phyloP scores from a whole-genome alignment of 2,888 invertebrate genomes.

The Cryptus armator region DNA sequence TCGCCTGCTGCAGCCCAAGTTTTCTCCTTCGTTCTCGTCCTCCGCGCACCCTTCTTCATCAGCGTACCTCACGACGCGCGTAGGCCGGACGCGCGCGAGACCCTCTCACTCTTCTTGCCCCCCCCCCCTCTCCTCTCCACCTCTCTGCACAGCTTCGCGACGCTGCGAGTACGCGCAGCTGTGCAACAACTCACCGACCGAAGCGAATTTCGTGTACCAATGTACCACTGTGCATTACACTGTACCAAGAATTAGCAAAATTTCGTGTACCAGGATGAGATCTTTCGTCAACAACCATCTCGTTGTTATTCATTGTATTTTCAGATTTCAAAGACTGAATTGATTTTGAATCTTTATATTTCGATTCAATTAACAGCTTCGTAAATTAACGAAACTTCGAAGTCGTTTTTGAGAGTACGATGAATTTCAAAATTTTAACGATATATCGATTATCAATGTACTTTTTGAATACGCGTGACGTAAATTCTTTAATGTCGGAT shows the following conservation, averaged over 20 bases:
- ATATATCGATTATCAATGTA: too few relatives aligned
- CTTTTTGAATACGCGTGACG: too few relatives aligned
- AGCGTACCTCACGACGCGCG: slow-evolving; percentile 39
- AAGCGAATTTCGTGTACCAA: slow-evolving; percentile 44
- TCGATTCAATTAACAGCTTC: background rate
- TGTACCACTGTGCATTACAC: slow-evolving; percentile 13
- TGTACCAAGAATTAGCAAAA: slow-evolving; percentile 7
- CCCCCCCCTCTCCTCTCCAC: background rate
- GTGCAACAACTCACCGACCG: slow-evolving; percentile 50
- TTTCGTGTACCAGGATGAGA: background rate
- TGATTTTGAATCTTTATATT: background rate
- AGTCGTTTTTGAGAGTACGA: too few relatives aligned
- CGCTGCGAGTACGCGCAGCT: slow-evolving; percentile 57
- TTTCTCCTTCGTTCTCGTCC: slow-evolving; percentile 41
- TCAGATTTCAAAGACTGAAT: background rate
- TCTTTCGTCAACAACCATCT: background rate
- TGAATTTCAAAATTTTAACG: too few relatives aligned
- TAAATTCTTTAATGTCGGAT: too few relatives aligned
- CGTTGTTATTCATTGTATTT: background rate
- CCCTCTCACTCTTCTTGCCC: slow-evolving; percentile 15
- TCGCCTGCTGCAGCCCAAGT: slow-evolving; percentile 22
- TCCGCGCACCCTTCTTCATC: slow-evolving; percentile 40
- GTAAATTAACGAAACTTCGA: background rate
- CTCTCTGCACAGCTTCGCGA: slow-evolving; percentile 19
- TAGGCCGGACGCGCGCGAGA: slow-evolving; percentile 41